Evolutionary conservation across 2,113 vertebrate genomes (phyloP).

Genomic region (Actinemys pallida): DNA sequence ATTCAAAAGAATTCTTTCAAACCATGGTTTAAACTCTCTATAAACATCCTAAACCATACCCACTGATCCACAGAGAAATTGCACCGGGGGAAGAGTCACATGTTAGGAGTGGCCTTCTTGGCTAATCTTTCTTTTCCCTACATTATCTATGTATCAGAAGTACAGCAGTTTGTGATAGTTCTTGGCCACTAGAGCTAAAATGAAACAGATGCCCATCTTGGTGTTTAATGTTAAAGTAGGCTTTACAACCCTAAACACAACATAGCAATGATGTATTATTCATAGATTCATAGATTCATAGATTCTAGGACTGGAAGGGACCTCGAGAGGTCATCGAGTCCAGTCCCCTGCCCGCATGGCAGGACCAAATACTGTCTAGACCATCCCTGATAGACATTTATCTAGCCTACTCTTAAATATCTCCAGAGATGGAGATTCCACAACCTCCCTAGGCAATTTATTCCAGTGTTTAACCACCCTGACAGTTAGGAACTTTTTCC

Average conservation of each 20-base stretch:
- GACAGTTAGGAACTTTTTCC: too few species aligned
- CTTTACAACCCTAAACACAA: slow-evolving; percentile 50
- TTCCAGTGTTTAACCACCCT: too few species aligned
- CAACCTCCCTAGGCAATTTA: too few species aligned
- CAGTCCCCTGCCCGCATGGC: too few species aligned
- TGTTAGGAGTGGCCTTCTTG: background rate
- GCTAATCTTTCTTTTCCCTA: background rate
- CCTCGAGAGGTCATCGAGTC: too few species aligned
- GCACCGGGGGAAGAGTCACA: background rate
- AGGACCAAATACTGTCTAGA: too few species aligned
- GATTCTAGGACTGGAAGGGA: too few species aligned
- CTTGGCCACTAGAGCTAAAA: slow-evolving; percentile 38
- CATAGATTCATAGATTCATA: too few species aligned
- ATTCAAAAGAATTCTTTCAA: slow-evolving; percentile 55
- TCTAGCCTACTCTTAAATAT: too few species aligned
- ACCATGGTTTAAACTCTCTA: slow-evolving; percentile 46
- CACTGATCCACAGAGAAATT: slow-evolving; percentile 36
- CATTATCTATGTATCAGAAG: background rate
- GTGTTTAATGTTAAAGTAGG: slow-evolving; percentile 47
- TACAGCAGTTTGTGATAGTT: slow-evolving; percentile 1
- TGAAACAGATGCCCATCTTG: slow-evolving; percentile 55
- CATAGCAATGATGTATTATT: slow-evolving; percentile 15
- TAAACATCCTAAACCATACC: slow-evolving; percentile 22
- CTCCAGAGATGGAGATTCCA: too few species aligned
- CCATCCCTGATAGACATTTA: too few species aligned